A percentile compares a stretch with the other conserved stretches of the same genome.
Evolutionary conservation across 2,113 vertebrate species (phyloP).

Genomic region (Ancistrus triradiatus): DNA sequence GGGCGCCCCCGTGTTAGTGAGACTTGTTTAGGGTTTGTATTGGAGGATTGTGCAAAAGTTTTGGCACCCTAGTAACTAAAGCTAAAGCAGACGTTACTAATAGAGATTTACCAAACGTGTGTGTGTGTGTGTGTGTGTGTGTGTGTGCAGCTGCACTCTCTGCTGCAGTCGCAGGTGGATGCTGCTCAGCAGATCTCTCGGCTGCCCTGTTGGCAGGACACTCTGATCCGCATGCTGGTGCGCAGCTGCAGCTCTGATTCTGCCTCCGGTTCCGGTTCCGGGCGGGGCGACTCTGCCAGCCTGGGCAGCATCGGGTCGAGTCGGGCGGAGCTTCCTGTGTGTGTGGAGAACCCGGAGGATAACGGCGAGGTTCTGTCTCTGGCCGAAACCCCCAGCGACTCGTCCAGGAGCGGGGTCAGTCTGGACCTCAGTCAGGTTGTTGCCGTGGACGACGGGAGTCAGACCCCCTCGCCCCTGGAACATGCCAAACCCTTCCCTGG

Average conservation of each 20-base stretch:
- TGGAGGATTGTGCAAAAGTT: too few species aligned
- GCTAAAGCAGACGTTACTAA: too few species aligned
- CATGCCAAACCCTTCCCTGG: conserved; percentile 76
- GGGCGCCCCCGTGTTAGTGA: too few species aligned
- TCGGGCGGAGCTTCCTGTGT: conserved; percentile 56
- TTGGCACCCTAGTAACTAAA: too few species aligned
- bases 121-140: conserved; percentile 29
- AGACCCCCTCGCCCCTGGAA: conserved; percentile 85
- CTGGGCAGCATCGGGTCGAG: conserved; percentile 52
- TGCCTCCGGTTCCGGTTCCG: conserved; percentile 40
- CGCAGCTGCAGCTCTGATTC: conserved; percentile 65
- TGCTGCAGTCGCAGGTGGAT: conserved; percentile 84
- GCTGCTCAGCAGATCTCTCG: conserved; percentile 83
- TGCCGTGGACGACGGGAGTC: conserved; percentile 75
- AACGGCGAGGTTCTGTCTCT: conserved; percentile 71
- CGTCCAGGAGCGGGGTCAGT: conserved; percentile 73
- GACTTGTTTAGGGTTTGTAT: too few species aligned
- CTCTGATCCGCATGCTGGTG: conserved; percentile 80
- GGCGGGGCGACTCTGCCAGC: conserved; percentile 60
- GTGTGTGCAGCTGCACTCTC: conserved; percentile 76
- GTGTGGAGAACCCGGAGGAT: conserved; percentile 74
- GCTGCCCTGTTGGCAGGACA: conserved; percentile 95
- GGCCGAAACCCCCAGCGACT: conserved; percentile 68
- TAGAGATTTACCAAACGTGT: too few species aligned
- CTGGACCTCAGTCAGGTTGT: conserved; percentile 83